Conservation (phyloP, 2,888 invertebrate species). For the Zygothrica quintamaculata region DNA sequence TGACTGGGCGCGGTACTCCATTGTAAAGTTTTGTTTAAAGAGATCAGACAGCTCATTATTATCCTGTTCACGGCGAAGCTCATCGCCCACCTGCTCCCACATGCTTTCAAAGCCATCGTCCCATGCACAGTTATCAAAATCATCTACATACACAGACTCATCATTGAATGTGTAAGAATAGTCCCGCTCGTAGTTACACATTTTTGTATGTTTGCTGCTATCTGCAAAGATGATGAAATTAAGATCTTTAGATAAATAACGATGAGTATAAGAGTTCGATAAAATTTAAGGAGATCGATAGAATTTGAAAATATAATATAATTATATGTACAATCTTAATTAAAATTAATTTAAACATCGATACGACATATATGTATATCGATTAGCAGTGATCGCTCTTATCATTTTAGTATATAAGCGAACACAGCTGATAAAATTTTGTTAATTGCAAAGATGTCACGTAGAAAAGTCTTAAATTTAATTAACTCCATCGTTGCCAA, state of each 20-base stretch:
- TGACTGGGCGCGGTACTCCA: conserved; percentile 12
- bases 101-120: conserved; percentile 59
- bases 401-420: conserved; percentile 6
- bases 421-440: conserved; percentile 35
- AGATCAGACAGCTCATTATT: conserved; percentile 36
- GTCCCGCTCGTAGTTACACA: conserved; percentile 66
- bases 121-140: conserved; percentile 27
- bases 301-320: not conserved
- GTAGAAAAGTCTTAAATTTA: conserved; percentile 86
- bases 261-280: not conserved
- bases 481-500: conserved; percentile 88
- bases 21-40: conserved; percentile 35
- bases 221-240: conserved; percentile 35
- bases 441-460: conserved; percentile 85
- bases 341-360: no score
- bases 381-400: conserved; percentile 17
- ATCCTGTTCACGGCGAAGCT: conserved; percentile 54
- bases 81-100: conserved; percentile 62
- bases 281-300: conserved; percentile 12
- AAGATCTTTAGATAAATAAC: conserved; percentile 14
- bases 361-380: no score
- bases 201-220: conserved; percentile 30
- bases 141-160: conserved; percentile 51
- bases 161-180: conserved; percentile 56
- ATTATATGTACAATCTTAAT: no score